Evolutionary conservation across 2,797 vertebrate species (phyloP), one percentile per base, ranked within the genome.

Genomic region (Enteromius treurensis): DNA sequence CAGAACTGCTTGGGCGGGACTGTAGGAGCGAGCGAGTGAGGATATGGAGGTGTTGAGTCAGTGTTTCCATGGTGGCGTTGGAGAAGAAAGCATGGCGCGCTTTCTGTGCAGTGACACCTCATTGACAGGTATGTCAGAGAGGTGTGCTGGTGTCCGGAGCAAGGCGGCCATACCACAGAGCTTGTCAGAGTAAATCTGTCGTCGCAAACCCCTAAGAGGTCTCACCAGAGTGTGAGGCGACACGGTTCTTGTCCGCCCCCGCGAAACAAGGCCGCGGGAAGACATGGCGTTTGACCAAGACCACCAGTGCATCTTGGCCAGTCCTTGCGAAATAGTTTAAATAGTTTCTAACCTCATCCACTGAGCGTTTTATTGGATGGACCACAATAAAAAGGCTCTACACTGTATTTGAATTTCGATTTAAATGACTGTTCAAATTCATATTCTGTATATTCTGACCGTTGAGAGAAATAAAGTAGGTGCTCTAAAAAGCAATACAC

Each of bases 21-120:
- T 62, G 82, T 70, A 74, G 79, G 76, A 80, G 80, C 53, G n/a
- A 81, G 64, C 37, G 21, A 80, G 65, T 69, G 82, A 69, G 86
- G 77, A 86, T 84, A 85, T 85, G 83, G 84, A 89, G 84, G 87
- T 88, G 81, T 87, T 82, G 80, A 89, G 75, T 89, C 85, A 88
- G 84, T 88, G 81, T 89, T 89, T 89, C 88, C 89, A 86, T 82
- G 84, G 85, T 79, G 86, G 86, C 62, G 60, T 73, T 67, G 64
- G 62, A 85, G 87, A 84, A 88, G 77, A 90, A 86, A 88, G 87
- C 53, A 62, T 29, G 79, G 78, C 42, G 68, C 84, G 70, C 84
- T 70, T 62, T 75, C 75, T 85, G 77, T 69, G 29, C 86, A 75
- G 84, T 86, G 88, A 88, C 89, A 87, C 85, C 83, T 83, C 70